Evolutionary conservation across 2,113 vertebrate species (phyloP), one percentile per base, ranked within the genome.

Genomic region (Trematomus loennbergii): DNA sequence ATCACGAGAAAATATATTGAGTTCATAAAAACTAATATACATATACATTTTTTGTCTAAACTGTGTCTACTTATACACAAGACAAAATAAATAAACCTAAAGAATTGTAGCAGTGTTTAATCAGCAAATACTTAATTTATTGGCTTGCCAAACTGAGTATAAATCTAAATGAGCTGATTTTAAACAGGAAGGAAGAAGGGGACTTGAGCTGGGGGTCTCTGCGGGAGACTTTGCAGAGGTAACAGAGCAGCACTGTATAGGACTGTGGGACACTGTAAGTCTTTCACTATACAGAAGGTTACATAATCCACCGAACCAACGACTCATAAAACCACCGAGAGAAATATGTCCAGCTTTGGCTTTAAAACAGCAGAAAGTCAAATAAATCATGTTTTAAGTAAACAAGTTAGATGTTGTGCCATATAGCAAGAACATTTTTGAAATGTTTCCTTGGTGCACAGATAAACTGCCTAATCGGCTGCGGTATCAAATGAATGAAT

Each of bases 211-310:
- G 66, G 78, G 76, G 75, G 77, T 67, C 50, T 82, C 67, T 75
- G 57, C 62, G 74, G 75, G 82, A 82, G 72, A 77, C 68, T 64
- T 52, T 68, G 71, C 45, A 22, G 73, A 45, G 60, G 76, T 78
- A 90, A 94, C 93, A 94, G 91, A 93, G 91, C 67, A 0, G 63
- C 78, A 92, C 87, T 93, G 92, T 94, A 81, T 62, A 78, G 75
- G 64, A 54, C 83, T 88, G 76, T 68, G 54, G 76, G 68, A 88
- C 81, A 93, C 91, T 91, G 86, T 82, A 88, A 9, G 86, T 88
- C 91, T 94, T 94, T 93, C 77, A 92, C 80, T 72, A 62, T 76
- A 81, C 79, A 88, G 79, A 74, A 45, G 49, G 62, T 91, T 90
- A 88, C 83, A 89, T 91, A 93, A 91, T 81, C 61, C 9, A 2